These are phyloP conservation scores for Diprion similis DNA, from an alignment of 1,140 invertebrate species.

Conservation along the genomic window DNA sequence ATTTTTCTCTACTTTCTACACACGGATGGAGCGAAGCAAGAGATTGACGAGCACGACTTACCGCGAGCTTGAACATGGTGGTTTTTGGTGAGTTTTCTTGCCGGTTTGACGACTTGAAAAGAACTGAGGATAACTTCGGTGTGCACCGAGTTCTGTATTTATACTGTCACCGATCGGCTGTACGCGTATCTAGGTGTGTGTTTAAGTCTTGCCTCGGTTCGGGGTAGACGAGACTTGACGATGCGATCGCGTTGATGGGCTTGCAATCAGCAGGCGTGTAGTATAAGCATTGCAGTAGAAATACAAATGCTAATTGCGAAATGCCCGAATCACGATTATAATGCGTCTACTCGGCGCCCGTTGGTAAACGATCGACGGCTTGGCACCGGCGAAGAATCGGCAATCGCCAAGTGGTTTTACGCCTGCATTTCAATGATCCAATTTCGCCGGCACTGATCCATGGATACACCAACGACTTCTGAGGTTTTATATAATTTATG, in stretches of 20 bases:
- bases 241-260: background rate
- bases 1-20: background rate
- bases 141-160: conserved; percentile 31
- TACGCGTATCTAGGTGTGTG: background rate
- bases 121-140: conserved; percentile 35
- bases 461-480: too few species aligned
- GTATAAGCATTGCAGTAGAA: too few species aligned
- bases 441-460: too few species aligned
- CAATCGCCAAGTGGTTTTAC: too few species aligned
- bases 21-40: background rate
- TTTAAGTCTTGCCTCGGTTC: conserved; percentile 15
- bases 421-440: too few species aligned
- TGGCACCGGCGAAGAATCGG: too few species aligned
- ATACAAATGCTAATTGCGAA: background rate
- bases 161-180: conserved; percentile 34
- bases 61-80: conserved; percentile 61
- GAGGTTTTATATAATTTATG: too few species aligned
- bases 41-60: conserved; percentile 37
- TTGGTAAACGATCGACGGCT: too few species aligned
- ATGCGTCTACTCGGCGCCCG: too few species aligned
- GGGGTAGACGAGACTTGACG: conserved; percentile 18
- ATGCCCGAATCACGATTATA: background rate
- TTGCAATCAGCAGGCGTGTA: background rate
- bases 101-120: conserved; percentile 39
- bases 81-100: conserved; percentile 34